Conservation (phyloP, 1,140 invertebrate genomes). For the Anagrus nilaparvatae region DNA sequence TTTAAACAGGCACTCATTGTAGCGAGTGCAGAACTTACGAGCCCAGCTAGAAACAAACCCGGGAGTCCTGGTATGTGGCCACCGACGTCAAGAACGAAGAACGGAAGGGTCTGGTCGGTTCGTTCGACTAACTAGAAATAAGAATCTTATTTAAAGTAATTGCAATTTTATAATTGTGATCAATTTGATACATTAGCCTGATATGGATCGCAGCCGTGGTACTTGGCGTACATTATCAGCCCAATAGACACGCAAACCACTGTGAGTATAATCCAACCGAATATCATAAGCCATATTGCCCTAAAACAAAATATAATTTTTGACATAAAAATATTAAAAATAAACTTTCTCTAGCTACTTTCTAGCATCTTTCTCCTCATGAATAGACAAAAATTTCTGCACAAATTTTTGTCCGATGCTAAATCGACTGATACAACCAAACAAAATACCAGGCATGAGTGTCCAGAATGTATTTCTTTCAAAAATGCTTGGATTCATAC, state of each 20-base stretch:
- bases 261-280: constrained; percentile 37
- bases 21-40: constrained; percentile 57
- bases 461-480: constrained; percentile 50
- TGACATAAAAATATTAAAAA: background rate
- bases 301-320: constrained; percentile 16
- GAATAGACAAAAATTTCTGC: constrained; percentile 54
- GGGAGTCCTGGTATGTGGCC: constrained; percentile 47
- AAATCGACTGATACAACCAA: constrained; percentile 49
- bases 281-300: constrained; percentile 26
- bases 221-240: constrained; percentile 50
- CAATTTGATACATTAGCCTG: constrained; percentile 18
- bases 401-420: constrained; percentile 55
- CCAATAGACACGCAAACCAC: constrained; percentile 35
- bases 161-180: background rate
- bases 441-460: constrained; percentile 42
- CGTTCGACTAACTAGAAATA: constrained; percentile 19
- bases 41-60: constrained; percentile 59
- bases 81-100: constrained; percentile 50
- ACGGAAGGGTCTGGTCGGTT: constrained; percentile 45
- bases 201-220: constrained; percentile 52
- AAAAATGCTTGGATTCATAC: constrained; percentile 46
- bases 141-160: background rate
- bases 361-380: constrained; percentile 46
- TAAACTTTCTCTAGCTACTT: constrained; percentile 26
- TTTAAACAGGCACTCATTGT: constrained; percentile 41